Evolutionary conservation across 2,888 invertebrate species (phyloP).

Genomic region (Micropterix aruncella): DNA sequence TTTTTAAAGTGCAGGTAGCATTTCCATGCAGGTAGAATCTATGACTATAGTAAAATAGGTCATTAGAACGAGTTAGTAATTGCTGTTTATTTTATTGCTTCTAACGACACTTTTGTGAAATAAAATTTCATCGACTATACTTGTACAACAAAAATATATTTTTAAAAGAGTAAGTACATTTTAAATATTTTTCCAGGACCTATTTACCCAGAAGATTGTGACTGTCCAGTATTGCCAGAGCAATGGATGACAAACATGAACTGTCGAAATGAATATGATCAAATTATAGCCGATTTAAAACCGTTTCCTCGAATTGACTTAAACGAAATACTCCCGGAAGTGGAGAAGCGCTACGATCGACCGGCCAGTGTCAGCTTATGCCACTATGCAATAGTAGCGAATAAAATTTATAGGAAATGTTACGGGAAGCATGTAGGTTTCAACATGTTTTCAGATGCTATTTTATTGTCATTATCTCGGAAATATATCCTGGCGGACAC

Average conservation of each 20-base stretch:
- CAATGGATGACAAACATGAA: slow-evolving; percentile 54
- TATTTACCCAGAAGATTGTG: slow-evolving; percentile 69
- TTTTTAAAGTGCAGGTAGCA: no score
- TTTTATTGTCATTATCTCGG: slow-evolving; percentile 65
- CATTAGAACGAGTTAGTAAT: no score
- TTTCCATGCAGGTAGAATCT: no score
- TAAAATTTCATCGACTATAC: no score
- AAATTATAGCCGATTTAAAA: slow-evolving; percentile 58
- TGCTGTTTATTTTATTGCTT: no score
- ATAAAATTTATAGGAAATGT: slow-evolving; percentile 73
- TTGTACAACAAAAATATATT: no score
- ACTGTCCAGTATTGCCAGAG: slow-evolving; percentile 57
- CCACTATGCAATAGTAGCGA: slow-evolving; percentile 75
- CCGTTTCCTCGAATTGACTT: slow-evolving; percentile 59
- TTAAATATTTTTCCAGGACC: slow-evolving; percentile 33
- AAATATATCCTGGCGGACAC: slow-evolving; percentile 74
- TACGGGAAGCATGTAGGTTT: slow-evolving; percentile 93
- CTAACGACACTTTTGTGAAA: no score
- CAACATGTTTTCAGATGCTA: slow-evolving; percentile 87
- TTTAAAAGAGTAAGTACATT: no score
- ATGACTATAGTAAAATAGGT: no score
- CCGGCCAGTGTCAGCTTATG: slow-evolving; percentile 78
- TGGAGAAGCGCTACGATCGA: slow-evolving; percentile 56
- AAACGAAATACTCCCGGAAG: slow-evolving; percentile 43
- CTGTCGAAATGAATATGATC: slow-evolving; percentile 46